Evolutionary conservation across 2,797 vertebrate genomes (phyloP).

Genomic region (Rhincodon typus): DNA sequence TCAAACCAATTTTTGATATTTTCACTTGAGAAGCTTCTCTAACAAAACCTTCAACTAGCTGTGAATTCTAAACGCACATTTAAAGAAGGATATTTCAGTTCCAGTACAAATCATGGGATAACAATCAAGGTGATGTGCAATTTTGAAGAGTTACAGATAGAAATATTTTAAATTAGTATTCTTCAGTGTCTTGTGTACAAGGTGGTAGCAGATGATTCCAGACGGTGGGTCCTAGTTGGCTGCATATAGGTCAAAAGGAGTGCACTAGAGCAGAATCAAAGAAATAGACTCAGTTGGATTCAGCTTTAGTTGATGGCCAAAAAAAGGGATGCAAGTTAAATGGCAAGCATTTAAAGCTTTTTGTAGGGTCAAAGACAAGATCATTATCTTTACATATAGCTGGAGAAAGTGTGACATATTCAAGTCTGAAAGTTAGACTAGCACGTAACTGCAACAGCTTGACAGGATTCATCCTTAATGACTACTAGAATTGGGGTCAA

Average conservation of each 20-base stretch:
- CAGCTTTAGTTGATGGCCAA: not conserved
- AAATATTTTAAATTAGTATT: not conserved
- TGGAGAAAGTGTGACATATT: not conserved
- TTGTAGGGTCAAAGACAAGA: not conserved
- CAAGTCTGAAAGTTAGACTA: not conserved
- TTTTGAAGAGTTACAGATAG: not conserved
- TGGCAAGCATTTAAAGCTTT: not conserved
- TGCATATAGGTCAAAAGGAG: not conserved
- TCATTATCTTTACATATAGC: not conserved
- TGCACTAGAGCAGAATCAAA: not conserved
- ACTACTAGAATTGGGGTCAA: not conserved
- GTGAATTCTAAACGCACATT: not conserved
- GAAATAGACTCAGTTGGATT: not conserved
- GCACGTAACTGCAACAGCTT: not conserved
- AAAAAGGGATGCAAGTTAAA: not conserved
- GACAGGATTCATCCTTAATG: not conserved
- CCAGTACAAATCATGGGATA: not conserved
- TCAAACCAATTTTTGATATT: not conserved
- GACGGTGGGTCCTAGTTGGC: not conserved
- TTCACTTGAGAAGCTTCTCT: not conserved
- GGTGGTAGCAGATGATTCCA: not conserved
- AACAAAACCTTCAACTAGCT: not conserved
- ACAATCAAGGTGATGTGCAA: not conserved
- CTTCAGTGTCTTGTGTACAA: not conserved
- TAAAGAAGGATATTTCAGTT: not conserved